Evolutionary conservation across 2,113 vertebrate genomes (phyloP), one percentile per base, ranked within the genome.

Genomic region (Hepsetus odoe): DNA sequence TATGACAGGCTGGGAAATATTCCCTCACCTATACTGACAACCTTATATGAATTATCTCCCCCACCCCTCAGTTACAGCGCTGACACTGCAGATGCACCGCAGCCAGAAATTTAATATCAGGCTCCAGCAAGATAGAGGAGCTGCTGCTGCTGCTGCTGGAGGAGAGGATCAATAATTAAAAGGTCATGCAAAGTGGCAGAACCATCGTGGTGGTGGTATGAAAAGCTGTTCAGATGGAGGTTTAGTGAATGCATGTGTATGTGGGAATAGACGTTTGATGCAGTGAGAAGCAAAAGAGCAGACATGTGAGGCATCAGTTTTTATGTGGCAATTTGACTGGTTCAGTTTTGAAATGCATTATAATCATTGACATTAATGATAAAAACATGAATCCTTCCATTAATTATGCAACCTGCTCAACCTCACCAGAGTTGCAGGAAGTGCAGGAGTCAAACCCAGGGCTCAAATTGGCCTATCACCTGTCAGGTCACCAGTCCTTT

Each of bases 131-230:
- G 51, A 32, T 11, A 77, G 30, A 69, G 38, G 71, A 28, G 58
- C 44, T 62, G 46, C 3, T 18, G 44, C 44, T 46, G 44, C 44
- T 14, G 51, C n/a, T 14, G 68, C 46, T 49, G 77, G 77, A 73
- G 69, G 42, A 77, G 44, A 80, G 80, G 86, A 92, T 91, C 87
- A 90, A 90, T 91, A 87, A 90, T 85, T 86, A 80, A 90, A 90
- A 90, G 86, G 87, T 90, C 85, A 84, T 62, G 46, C 22, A 40
- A 75, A 76, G 69, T 76, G 44, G 69, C 56, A 84, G 66, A 74
- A 76, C 72, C 44, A 59, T 51, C 72, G 66, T 38, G 68, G 68
- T 5, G 69, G 72, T 66, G 18, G n/a, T 22, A 80, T 22, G 40
- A 42, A 55, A 53, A 68, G 62, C 28, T 44, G 51, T 24, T 33